These are phyloP conservation scores for Phalacrocorax aristotelis DNA, from an alignment of 2,113 vertebrate species.

Conservation along the genomic window DNA sequence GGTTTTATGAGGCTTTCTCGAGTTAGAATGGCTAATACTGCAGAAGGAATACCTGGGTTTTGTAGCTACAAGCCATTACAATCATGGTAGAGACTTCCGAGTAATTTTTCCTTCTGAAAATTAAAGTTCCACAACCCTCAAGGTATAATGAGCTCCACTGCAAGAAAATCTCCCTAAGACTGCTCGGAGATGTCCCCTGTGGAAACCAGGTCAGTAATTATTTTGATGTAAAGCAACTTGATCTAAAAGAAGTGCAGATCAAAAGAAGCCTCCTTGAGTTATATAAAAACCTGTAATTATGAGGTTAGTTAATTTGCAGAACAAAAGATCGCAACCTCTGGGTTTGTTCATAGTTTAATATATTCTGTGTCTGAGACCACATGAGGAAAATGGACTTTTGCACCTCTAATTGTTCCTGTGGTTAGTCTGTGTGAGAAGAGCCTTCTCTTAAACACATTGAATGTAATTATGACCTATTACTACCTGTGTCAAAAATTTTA, in stretches of 20 bases:
- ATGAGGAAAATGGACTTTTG: neutral
- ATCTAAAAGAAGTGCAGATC: neutral
- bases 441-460: neutral
- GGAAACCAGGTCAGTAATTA: neutral
- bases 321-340: constrained; percentile 2
- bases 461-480: constrained; percentile 25
- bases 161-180: neutral
- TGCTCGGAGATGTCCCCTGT: neutral
- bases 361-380: neutral
- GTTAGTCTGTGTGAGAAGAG: neutral
- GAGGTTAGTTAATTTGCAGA: constrained; percentile 9
- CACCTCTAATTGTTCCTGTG: neutral
- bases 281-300: neutral
- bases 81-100: neutral
- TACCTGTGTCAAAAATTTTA: constrained; percentile 9
- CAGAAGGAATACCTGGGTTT: neutral
- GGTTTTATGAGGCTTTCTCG: neutral
- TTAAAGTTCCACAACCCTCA: neutral
- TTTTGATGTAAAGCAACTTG: neutral
- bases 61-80: neutral
- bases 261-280: constrained; percentile 10
- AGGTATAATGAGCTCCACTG: neutral
- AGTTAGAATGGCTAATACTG: neutral
- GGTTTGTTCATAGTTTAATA: constrained; percentile 8
- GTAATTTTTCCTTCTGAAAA: constrained; percentile 17